Evolutionary conservation across 2,888 invertebrate species (phyloP).

Genomic region (Exocentrus adspersus): DNA sequence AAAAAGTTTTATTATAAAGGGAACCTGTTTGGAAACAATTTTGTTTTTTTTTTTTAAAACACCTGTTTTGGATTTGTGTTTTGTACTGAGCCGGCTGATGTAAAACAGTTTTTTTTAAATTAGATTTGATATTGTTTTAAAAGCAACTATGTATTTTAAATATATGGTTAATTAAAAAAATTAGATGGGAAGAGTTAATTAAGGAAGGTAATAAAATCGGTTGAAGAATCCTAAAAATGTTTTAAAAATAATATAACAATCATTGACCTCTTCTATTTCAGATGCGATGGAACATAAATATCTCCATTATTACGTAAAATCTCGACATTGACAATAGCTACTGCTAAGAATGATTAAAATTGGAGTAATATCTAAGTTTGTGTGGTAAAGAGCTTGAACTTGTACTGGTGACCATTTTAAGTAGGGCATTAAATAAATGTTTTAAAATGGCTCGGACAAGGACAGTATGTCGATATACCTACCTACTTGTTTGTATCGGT

Average conservation of each 20-base stretch:
- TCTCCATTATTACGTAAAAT: background rate
- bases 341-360: background rate
- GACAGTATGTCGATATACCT: background rate
- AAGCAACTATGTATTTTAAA: too few relatives aligned
- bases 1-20: slow-evolving; percentile 11
- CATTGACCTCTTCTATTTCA: slow-evolving; percentile 4
- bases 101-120: too few relatives aligned
- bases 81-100: background rate
- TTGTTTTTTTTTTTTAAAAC: background rate
- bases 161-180: too few relatives aligned
- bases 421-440: background rate
- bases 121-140: too few relatives aligned
- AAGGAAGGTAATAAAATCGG: too few relatives aligned
- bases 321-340: background rate
- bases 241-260: too few relatives aligned
- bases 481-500: background rate
- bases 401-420: slow-evolving; percentile 14
- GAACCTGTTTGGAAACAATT: slow-evolving; percentile 3
- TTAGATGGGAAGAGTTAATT: too few relatives aligned
- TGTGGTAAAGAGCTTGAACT: background rate
- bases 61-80: background rate
- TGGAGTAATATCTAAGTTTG: background rate
- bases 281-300: background rate
- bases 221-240: slow-evolving; percentile 2
- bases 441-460: background rate